Base-by-base conservation (phyloP, 2,113 vertebrate species). In the Ctenomys sociabilis region DNA sequence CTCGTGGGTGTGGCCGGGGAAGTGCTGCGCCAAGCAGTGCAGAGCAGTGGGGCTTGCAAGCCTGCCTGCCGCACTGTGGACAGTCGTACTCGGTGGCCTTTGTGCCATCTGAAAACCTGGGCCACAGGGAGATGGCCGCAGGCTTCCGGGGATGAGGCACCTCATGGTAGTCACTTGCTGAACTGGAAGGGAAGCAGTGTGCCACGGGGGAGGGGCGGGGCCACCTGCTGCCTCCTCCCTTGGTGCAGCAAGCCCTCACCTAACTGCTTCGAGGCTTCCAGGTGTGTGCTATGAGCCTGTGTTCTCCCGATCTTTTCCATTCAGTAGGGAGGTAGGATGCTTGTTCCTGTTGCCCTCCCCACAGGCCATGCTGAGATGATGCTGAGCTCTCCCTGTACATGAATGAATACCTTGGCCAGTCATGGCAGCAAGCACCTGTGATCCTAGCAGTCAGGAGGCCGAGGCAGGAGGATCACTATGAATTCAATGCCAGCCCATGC, bases 1-100 rank as follows among this genome's bases (percentile, higher is more conserved):
- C 95, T 98, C 90, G 52, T 54, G 93, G 90, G 61, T 94, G 21
- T 83, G 96, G 83, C 94, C 35, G 78, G 86, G 35, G 83, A 92
- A 28, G 40, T 59, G 35, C 8, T 37, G 57, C 21, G 16, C 14
- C 13, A 12, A 16, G 54, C 54, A 17, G 77, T 32, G 85, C 94
- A 70, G 96, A 93, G 97, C 88, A 97, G 91, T 28, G 61, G 85
- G 10, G 37, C 6, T 24, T 26, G 72, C 11, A 12, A 26, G 72
- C 61, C 8, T 64, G 61, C 61, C 61, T 28, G 22, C 11, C 61
- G 2, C 61, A 26, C 10, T 12, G 2, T 40, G 77, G 30, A 35
- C 17, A 3, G 26, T 35, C 26, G 22, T 73, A 37, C 22, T 30
- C 66, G 37, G 43, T 72, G 37, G 43, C 28, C 0, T 45, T 52